Base-by-base conservation (phyloP, 2,888 invertebrate genomes). In the Pandemis corylana region DNA sequence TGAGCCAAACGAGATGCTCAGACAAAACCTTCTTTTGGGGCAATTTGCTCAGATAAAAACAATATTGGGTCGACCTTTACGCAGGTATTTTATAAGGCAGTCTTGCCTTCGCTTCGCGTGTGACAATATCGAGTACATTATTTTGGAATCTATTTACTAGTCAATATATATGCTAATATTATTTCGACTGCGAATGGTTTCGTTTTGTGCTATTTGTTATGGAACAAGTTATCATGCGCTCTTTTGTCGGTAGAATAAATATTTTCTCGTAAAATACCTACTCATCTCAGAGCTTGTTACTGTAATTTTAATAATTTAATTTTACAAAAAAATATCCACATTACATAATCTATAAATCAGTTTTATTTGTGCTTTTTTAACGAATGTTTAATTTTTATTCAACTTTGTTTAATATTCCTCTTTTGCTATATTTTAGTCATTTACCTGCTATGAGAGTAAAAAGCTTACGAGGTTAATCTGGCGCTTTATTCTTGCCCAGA, bases 91-190 rank as follows among this genome's bases (percentile, higher is more conserved):
- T 65, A 65, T 42, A 61, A 51, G 61, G 64, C 46, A 59, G 61
- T 74, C 61, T 66, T 61, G 46, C 56, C 69, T 59, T 70, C 36
- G 70, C 62, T 70, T 70, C 49, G 62, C 70, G 67, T 67, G 75
- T 75, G 75, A 75, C 70, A 71, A 75, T 75, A 75, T 71, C 62
- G 75, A 71, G 66, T 36, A 75, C 51, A 61, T 66, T 75, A 71
- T 75, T 65, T 44, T 67, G 66, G 70, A 71, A 75, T 75, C 61
- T 75, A 75, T 75, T 75, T 75, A 75, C 75, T 67, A 75, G 15
- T 44, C 70, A 42, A 71, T 75, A 75, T 75, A 63, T 75, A 75
- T 75, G 75, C 67, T 75, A 75, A 75, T 75, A 75, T 71, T 70
- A 75, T 70, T 70, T 75, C 70, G 66, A 62, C 66, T 75, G 66